Percentiles rank a stretch among this genome's conserved stretches.
These are phyloP conservation scores for Atta cephalotes DNA, from an alignment of 1,140 invertebrate genomes.

Conservation along the genomic window DNA sequence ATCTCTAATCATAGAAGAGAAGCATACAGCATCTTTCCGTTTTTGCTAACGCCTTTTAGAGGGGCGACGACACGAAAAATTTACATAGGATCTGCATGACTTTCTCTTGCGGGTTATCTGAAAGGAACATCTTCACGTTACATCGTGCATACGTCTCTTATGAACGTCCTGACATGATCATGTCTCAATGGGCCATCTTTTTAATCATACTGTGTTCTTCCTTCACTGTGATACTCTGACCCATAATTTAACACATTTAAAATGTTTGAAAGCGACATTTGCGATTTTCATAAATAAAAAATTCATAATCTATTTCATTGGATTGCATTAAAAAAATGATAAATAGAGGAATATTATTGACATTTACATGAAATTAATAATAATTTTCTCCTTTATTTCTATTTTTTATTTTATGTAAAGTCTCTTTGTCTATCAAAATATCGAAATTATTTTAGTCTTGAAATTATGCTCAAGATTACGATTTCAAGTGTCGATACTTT, in stretches of 20 bases:
- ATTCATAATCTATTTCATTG: neutral
- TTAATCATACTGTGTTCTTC: slow-evolving; percentile 28
- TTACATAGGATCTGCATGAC: slow-evolving; percentile 62
- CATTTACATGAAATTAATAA: neutral
- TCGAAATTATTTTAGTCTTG: slow-evolving; percentile 1
- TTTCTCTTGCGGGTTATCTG: slow-evolving; percentile 70
- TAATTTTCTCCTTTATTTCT: neutral
- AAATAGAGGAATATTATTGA: neutral
- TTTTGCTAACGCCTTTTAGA: slow-evolving; percentile 25
- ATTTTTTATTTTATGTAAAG: neutral
- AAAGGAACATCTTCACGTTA: slow-evolving; percentile 54
- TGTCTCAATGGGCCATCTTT: slow-evolving; percentile 51
- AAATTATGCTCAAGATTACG: neutral
- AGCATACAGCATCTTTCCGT: neutral
- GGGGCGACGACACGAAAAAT: slow-evolving; percentile 39
- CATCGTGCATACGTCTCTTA: slow-evolving; percentile 41
- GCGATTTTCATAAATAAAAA: neutral
- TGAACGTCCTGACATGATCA: neutral
- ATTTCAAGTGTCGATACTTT: slow-evolving; percentile 14
- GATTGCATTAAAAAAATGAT: neutral
- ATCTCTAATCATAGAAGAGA: neutral
- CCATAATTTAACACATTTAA: slow-evolving; percentile 46
- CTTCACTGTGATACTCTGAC: slow-evolving; percentile 41
- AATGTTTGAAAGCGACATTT: neutral
- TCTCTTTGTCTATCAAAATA: neutral